A percentile compares a stretch with the other conserved stretches of the same genome.
Conservation (phyloP, 2,888 invertebrate species). For the Mechanitis mazaeus region DNA sequence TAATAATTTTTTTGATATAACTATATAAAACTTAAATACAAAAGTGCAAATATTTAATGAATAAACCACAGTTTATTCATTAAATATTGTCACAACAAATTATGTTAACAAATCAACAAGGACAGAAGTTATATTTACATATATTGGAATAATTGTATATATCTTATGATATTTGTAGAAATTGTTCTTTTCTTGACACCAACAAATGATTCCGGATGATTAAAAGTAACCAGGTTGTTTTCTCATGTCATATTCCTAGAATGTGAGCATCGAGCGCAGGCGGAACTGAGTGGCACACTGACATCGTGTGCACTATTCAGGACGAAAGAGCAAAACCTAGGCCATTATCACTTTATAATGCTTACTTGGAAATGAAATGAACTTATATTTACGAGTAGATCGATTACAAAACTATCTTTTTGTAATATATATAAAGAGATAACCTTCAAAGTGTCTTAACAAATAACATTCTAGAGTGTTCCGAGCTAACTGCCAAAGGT, state of each 20-base stretch:
- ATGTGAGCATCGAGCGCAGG: conserved; percentile 52
- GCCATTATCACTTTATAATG: neutral
- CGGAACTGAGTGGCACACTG: conserved; percentile 64
- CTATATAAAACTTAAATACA: no score
- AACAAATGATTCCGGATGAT: conserved; percentile 16
- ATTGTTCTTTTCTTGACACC: neutral
- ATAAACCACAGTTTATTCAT: no score
- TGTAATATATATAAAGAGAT: no score
- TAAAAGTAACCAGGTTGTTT: conserved; percentile 26
- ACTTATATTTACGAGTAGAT: no score
- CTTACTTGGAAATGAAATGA: neutral
- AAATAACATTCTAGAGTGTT: conserved; percentile 3
- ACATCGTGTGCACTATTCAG: conserved; percentile 35
- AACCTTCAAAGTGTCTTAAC: neutral
- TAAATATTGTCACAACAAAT: no score
- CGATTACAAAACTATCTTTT: no score
- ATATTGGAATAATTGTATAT: no score
- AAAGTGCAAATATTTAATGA: no score
- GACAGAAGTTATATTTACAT: no score
- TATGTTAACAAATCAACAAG: no score
- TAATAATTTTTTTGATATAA: no score
- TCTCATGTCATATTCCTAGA: conserved; percentile 45
- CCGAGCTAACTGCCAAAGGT: conserved; percentile 4
- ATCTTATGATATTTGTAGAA: conserved; percentile 5
- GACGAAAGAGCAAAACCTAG: conserved; percentile 3